Evolutionary conservation across 2,888 invertebrate genomes (phyloP), one percentile per base, ranked within the genome.

Genomic region (Nycteola revayana): DNA sequence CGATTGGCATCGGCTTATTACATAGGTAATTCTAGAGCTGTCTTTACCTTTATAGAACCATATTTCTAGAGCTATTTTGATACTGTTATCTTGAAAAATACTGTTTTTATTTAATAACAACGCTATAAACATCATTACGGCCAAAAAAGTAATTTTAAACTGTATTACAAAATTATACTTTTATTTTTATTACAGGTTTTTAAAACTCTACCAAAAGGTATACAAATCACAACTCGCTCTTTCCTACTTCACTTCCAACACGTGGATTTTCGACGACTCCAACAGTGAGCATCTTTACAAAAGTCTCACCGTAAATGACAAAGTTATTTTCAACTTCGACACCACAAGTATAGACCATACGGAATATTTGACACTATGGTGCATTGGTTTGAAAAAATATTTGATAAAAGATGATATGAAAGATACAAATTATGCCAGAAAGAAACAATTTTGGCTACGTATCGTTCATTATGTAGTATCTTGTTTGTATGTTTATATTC

Each of bases 301-400:
- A 0, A 20, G 11, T 3, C 9, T 63, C 26, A 36, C 49, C 0
- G 7, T 38, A 0, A 35, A 28, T 1, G 63, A 64, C 32, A 47
- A 32, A 7, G 29, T 38, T 5, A 49, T 63, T 3, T 63, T 53
- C 17, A 60, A 64, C 20, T 61, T 58, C n/a, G 64, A 63, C 21
- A 44, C 58, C 0, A 43, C 43, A 0, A 28, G 36, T 8, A 49
- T 64, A 0, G 45, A 63, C 3, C 48, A 46, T 25, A 34, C 29
- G 11, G 56, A 60, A 1, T 46, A 45, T 1, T 37, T 60, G 1
- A 30, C 46, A 1, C 5, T 53, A 3, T 60, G 59, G 59, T 40
- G 31, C 3, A 32, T 60, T 0, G 60, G 60, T 0, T 7, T 59
- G 0, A 22, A 61, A 3, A 52, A 48, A 8, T 59, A 59, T 3